Evolutionary conservation across 2,797 vertebrate genomes (phyloP).

Genomic region (Melanotaenia trifasciata): DNA sequence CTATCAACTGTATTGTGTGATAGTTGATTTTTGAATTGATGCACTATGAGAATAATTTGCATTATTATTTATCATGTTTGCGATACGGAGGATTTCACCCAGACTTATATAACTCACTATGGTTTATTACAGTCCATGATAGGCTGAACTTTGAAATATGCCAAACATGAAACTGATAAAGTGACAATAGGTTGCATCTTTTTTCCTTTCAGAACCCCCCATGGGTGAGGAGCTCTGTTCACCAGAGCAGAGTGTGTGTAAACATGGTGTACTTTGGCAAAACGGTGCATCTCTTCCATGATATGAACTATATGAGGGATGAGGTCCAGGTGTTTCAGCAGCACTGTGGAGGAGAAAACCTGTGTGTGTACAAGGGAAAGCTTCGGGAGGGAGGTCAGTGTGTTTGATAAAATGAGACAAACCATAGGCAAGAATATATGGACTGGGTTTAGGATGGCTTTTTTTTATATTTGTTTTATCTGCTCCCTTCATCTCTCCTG

Average conservation of each 20-base stretch:
- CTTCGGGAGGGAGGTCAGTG: conserved; percentile 90
- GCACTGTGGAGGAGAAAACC: conserved; percentile 95
- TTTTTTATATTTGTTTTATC: not conserved
- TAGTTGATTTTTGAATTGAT: not conserved
- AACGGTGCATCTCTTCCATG: conserved; percentile 84
- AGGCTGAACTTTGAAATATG: not conserved
- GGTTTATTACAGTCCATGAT: not conserved
- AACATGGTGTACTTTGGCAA: conserved; percentile 93
- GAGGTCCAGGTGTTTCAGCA: conserved; percentile 95
- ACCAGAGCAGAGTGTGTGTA: conserved; percentile 85
- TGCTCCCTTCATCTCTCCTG: conserved; percentile 16
- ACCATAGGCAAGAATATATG: not conserved
- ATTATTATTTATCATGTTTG: no score
- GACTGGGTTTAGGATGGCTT: not conserved
- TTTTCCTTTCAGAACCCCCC: conserved; percentile 79
- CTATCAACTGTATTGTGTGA: not conserved
- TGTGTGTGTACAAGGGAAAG: conserved; percentile 92
- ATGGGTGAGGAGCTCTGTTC: conserved; percentile 80
- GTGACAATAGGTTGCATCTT: not conserved
- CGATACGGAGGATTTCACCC: not conserved
- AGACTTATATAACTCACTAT: not conserved
- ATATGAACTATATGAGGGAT: conserved; percentile 83
- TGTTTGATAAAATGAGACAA: not conserved
- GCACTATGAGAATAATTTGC: not conserved
- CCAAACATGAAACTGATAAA: not conserved